phyloP scores from a whole-genome alignment of 2,888 invertebrate species.

The Cephus pygmeus region DNA sequence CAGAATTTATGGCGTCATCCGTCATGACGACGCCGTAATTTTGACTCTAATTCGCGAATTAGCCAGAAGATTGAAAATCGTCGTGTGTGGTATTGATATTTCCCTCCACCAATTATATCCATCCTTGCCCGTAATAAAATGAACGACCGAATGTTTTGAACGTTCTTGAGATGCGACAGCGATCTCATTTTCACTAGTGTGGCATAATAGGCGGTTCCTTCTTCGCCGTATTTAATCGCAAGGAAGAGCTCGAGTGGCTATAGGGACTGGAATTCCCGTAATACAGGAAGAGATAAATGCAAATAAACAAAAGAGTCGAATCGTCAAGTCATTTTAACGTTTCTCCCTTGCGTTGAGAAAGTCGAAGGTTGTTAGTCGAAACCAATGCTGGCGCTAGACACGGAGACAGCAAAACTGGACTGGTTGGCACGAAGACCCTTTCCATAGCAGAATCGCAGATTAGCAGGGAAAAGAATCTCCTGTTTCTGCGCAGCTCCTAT shows the following conservation, averaged over 20 bases:
- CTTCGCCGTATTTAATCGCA: no score
- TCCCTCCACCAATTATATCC: background rate
- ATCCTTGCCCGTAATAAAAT: background rate
- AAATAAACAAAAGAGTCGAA: no score
- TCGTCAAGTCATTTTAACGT: no score
- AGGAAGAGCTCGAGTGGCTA: no score
- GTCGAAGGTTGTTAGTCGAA: no score
- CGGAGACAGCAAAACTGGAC: slow-evolving; percentile 39
- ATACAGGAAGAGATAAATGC: no score
- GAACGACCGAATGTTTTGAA: background rate
- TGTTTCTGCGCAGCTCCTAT: no score
- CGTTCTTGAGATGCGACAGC: background rate
- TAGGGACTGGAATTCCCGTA: no score
- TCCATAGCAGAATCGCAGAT: no score
- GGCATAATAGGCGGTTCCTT: background rate
- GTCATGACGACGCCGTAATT: slow-evolving; percentile 37
- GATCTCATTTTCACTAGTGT: background rate
- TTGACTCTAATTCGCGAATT: slow-evolving; percentile 41
- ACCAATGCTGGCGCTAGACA: no score
- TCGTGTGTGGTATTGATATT: background rate
- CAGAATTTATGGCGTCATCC: slow-evolving; percentile 47
- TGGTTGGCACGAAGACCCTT: slow-evolving; percentile 30
- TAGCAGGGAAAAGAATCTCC: no score
- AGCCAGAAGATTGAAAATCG: slow-evolving; percentile 8
- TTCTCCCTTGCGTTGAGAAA: no score